phyloP scores from a whole-genome alignment of 1,140 invertebrate genomes.

The Ridgeia piscesae region DNA sequence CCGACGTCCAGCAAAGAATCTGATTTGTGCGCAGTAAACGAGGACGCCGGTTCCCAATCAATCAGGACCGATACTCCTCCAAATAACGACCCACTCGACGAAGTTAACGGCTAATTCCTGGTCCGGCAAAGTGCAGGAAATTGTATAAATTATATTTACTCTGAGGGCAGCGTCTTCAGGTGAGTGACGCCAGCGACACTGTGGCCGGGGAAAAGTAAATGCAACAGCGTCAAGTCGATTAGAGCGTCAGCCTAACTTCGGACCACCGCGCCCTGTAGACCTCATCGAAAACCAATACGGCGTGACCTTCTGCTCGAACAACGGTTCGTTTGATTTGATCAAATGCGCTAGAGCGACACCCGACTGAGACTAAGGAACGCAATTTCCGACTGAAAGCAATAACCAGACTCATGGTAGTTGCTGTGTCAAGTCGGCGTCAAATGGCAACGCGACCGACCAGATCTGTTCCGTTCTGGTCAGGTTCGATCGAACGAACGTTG shows the following conservation, averaged over 20 bases:
- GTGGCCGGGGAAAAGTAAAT: too few relatives aligned
- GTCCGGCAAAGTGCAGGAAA: neutral
- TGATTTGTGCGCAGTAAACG: neutral
- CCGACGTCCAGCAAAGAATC: neutral
- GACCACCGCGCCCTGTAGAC: too few relatives aligned
- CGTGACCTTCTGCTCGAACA: neutral
- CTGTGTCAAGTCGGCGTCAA: neutral
- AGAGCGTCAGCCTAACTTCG: too few relatives aligned
- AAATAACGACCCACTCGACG: neutral
- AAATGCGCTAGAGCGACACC: neutral
- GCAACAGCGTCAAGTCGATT: too few relatives aligned
- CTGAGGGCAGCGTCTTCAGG: neutral
- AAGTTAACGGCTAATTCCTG: neutral
- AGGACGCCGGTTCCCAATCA: neutral
- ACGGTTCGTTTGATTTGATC: neutral
- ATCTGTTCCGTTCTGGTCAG: neutral
- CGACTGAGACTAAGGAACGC: neutral
- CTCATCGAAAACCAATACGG: neutral
- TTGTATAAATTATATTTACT: neutral
- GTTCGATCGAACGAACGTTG: neutral
- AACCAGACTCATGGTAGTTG: neutral
- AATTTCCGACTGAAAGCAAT: slow-evolving; percentile 5
- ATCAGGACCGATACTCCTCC: neutral
- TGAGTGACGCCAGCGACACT: neutral
- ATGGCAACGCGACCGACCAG: neutral